Percentiles rank a stretch among this genome's conserved stretches.
These are phyloP conservation scores for Ophiodon elongatus DNA, from an alignment of 2,113 vertebrate genomes.

Conservation along the genomic window DNA sequence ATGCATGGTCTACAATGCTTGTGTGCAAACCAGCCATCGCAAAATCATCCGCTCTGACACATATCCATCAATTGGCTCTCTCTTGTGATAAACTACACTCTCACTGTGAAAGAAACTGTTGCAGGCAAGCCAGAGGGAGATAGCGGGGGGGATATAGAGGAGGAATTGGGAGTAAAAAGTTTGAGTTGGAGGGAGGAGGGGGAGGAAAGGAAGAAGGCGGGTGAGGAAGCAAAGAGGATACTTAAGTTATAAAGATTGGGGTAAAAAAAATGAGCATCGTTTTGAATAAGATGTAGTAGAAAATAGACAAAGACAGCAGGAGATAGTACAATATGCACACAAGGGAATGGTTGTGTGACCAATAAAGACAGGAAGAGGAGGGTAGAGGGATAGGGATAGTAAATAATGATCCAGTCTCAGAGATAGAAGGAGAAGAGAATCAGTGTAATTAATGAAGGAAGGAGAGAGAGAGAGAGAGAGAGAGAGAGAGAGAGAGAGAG, in stretches of 20 bases:
- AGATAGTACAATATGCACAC: neutral
- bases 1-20: neutral
- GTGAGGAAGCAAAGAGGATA: neutral
- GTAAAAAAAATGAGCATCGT: too few species aligned
- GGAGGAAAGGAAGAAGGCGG: neutral
- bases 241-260: neutral
- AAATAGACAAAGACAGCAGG: constrained; percentile 10
- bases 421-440: constrained; percentile 57
- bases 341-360: constrained; percentile 24
- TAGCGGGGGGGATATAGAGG: too few species aligned
- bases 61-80: constrained; percentile 7
- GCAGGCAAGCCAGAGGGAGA: neutral
- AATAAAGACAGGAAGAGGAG: constrained; percentile 44
- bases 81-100: too few species aligned
- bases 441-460: constrained; percentile 65
- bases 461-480: neutral
- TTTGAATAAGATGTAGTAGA: neutral
- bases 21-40: neutral
- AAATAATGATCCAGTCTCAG: constrained; percentile 62
- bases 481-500: neutral
- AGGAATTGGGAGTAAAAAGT: too few species aligned
- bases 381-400: constrained; percentile 26
- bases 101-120: too few species aligned
- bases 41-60: constrained; percentile 3
- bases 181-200: neutral